Evolutionary conservation across 2,888 invertebrate genomes (phyloP).

Genomic region (Spicauda simplicius): DNA sequence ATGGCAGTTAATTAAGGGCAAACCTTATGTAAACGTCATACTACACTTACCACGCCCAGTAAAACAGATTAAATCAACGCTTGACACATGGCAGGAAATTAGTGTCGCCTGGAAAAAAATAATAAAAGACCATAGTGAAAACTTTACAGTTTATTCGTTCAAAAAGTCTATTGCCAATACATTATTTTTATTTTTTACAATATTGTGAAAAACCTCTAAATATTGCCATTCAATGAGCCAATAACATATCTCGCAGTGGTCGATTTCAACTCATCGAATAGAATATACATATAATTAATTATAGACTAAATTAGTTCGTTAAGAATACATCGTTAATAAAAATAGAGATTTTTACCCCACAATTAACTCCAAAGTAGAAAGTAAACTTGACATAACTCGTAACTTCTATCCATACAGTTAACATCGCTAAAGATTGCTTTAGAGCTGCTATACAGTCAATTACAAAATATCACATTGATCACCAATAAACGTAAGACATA

Average conservation of each 20-base stretch:
- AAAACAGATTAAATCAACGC: too few species aligned
- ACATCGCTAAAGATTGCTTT: conserved; percentile 32
- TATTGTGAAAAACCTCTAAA: conserved; percentile 65
- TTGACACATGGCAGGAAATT: too few species aligned
- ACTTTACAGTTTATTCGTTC: conserved; percentile 68
- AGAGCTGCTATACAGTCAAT: conserved; percentile 8
- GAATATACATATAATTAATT: conserved; percentile 43
- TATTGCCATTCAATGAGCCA: conserved; percentile 56
- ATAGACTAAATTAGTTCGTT: conserved; percentile 59
- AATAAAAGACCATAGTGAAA: conserved; percentile 53
- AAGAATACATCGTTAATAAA: conserved; percentile 53
- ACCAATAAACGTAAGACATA: conserved; percentile 7
- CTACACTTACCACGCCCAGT: too few species aligned
- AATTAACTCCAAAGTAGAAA: conserved; percentile 53
- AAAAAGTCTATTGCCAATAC: conserved; percentile 70
- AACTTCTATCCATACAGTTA: conserved; percentile 38
- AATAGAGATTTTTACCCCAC: conserved; percentile 60
- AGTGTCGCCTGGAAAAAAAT: too few species aligned
- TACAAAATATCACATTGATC: conserved; percentile 24
- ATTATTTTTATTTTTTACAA: conserved; percentile 61
- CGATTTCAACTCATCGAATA: conserved; percentile 48
- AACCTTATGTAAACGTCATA: too few species aligned
- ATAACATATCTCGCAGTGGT: conserved; percentile 39
- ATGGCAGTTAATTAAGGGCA: too few species aligned
- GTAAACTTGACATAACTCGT: conserved; percentile 41